Evolutionary conservation across 2,113 vertebrate genomes (phyloP), one percentile per base, ranked within the genome.

Genomic region (Catharus fuscescens): DNA sequence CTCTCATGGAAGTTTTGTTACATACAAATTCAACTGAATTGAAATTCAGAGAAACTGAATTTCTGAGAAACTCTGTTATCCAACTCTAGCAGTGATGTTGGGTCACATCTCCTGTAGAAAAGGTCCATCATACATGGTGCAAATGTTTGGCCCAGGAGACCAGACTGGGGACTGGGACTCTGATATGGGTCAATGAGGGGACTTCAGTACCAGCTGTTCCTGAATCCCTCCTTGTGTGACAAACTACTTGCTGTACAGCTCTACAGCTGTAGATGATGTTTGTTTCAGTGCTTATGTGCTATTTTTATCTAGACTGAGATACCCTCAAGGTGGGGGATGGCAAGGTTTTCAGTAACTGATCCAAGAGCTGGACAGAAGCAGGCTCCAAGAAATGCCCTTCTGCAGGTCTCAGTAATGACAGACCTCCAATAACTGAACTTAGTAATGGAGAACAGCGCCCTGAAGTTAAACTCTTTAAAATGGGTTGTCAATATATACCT

Each of bases 391-490:
- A 66, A 34, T 74, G 16, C 45, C 31, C 17, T 86, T 80, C 40
- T 80, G 53, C 53, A 57, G 45, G 50, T 87, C 53, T 60, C 40
- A 72, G 6, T 74, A 60, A 69, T 9, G 23, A 50, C 57, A 90
- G 50, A 48, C 31, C 44, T 67, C 44, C 21, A 5, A 70, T 86
- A 67, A 71, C 69, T 71, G 40, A 81, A 54, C 18, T 76, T 44
- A 8, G 23, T 61, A 61, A 76, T 14, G 4, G 59, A 73, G 70
- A 79, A 25, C 47, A 66, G 32, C 42, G 52, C 66, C 40, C 53
- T 81, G 59, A 83, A 80, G 65, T 89, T 44, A 86, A 84, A 83
- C 28, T 20, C 28, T 80, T 74, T 71, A 57, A 84, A 84, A 74
- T 5, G 73, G n/a, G 28, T 81, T 77, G 84, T 65, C 57, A 78